Evolutionary conservation across 2,888 invertebrate genomes (phyloP), one percentile per base, ranked within the genome.

Genomic region (Scelioninae gen. 1): DNA sequence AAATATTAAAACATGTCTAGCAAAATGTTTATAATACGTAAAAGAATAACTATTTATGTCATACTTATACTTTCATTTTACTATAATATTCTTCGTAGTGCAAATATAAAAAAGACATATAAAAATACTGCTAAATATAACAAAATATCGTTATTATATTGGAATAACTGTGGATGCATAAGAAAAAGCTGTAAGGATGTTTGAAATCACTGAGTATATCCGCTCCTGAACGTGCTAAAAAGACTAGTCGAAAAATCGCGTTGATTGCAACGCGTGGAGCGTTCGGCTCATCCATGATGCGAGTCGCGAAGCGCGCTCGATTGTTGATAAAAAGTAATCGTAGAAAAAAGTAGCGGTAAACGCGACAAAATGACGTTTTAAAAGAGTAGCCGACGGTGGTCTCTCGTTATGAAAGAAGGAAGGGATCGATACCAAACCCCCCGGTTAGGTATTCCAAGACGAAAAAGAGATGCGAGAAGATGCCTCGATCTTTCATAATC

Each of bases 281-380:
- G 76, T 63, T 65, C 71, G 58, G 16, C 43, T 78, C 66, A 71
- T 80, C 75, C 63, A 55, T 56, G 55, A 82, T 79, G 82, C 74
- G 40, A 38, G 56, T 80, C 62, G 83, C 66, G 71, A 60, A 74
- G 62, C 58, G 63, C 51, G 68, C 29, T 62, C 71, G 82, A 72
- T 68, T 45, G 49, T 66, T 51, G 79, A 85, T 84, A 90, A 90
- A 88, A 89, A 89, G 88, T 88, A 87, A 90, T 88, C 85, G 86
- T 85, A 85, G 86, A 88, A 88, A 89, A 89, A 88, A 86, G 85
- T 80, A 84, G 82, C 85, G 86, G 87, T 86, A 88, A 88, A 89
- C 88, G 88, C 87, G 89, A 90, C 88, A 87, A 89, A 89, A 88
- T 89, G 88, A 89, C 87, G 89, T 88, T 89, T 85, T 87, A 86